Evolutionary conservation across 2,113 vertebrate genomes (phyloP).

Genomic region (Rafetus swinhoei): DNA sequence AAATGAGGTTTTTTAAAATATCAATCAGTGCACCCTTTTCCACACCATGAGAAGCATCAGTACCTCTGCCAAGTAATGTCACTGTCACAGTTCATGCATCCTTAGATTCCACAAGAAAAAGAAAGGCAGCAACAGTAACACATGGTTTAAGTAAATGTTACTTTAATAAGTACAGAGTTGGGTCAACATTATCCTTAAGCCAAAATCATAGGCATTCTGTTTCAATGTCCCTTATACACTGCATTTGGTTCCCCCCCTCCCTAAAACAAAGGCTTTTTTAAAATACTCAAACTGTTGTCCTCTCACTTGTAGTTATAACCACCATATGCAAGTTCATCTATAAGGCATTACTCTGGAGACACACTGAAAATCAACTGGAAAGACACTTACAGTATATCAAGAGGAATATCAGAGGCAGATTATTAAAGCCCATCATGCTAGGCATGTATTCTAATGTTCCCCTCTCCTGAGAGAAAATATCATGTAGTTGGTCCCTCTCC

Average conservation of each 20-base stretch:
- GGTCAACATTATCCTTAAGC: not conserved
- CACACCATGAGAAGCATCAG: not conserved
- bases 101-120: not conserved
- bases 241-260: not conserved
- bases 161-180: not conserved
- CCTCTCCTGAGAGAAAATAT: not conserved
- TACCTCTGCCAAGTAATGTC: not conserved
- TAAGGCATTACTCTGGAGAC: not conserved
- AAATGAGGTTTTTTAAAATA: slow-evolving; percentile 17
- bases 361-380: not conserved
- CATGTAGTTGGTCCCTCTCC: not conserved
- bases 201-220: not conserved
- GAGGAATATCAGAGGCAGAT: not conserved
- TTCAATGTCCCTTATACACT: not conserved
- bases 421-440: not conserved
- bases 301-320: not conserved
- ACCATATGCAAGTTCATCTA: not conserved
- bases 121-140: not conserved
- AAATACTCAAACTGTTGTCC: slow-evolving; percentile 5
- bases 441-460: accelerated
- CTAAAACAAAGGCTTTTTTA: not conserved
- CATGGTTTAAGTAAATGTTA: not conserved
- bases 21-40: slow-evolving; percentile 9
- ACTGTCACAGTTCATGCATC: not conserved
- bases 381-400: not conserved